Evolutionary conservation across 2,113 vertebrate genomes (phyloP).

Genomic region (Piaya cayana): DNA sequence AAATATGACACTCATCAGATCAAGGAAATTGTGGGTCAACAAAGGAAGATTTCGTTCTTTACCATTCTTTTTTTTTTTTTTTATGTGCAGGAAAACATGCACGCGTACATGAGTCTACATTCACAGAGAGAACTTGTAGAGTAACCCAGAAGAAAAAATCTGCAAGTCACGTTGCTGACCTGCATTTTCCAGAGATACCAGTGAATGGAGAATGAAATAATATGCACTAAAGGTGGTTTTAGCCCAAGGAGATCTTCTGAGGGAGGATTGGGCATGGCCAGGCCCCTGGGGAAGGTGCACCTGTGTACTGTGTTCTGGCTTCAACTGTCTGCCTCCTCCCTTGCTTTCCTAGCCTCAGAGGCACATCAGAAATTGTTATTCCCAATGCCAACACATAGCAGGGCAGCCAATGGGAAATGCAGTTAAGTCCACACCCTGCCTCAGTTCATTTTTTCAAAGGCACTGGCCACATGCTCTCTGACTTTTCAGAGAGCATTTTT

Average conservation of each 20-base stretch:
- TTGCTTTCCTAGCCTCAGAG: fast-evolving
- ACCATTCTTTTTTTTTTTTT: not conserved
- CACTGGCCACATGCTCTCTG: fast-evolving
- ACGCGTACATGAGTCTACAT: fast-evolving
- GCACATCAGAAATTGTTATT: not conserved
- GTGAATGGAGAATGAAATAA: not conserved
- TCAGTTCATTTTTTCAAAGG: not conserved
- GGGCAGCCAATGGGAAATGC: not conserved
- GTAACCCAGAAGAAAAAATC: not conserved
- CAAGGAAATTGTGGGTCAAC: not conserved
- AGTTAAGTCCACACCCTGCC: not conserved
- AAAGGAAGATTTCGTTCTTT: not conserved
- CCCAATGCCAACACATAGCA: fast-evolving
- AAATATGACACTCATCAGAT: not conserved
- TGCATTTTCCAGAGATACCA: not conserved
- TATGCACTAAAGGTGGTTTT: not conserved
- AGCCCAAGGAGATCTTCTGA: fast-evolving
- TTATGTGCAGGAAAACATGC: not conserved
- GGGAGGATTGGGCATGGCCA: not conserved
- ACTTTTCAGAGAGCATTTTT: not conserved
- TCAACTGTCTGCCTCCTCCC: fast-evolving
- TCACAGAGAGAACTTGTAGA: not conserved
- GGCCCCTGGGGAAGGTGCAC: not conserved
- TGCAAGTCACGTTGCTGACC: not conserved
- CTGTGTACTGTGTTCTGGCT: not conserved